phyloP scores from a whole-genome alignment of 2,797 vertebrate genomes.

The Emys orbicularis region DNA sequence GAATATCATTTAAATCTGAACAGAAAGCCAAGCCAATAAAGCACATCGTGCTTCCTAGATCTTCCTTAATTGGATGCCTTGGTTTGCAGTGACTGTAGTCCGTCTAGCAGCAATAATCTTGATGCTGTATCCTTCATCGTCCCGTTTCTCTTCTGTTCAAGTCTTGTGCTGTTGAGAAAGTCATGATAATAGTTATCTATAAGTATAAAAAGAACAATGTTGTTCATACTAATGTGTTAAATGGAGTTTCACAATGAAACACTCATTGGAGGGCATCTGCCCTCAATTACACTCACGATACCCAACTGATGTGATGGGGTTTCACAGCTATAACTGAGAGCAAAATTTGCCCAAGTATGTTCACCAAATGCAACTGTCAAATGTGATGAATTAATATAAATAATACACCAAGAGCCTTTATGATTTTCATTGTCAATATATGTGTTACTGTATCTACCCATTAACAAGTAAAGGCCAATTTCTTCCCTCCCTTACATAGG shows the following conservation, averaged over 20 bases:
- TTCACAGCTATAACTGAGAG: neutral
- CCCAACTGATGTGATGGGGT: neutral
- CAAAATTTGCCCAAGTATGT: neutral
- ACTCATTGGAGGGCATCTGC: neutral
- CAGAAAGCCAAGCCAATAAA: neutral
- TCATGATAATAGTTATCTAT: neutral
- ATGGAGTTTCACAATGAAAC: neutral
- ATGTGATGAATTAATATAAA: neutral
- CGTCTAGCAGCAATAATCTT: neutral
- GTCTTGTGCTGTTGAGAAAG: neutral
- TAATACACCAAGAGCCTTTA: neutral
- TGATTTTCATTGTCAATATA: neutral
- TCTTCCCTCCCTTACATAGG: neutral
- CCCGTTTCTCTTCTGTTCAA: neutral
- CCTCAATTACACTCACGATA: neutral
- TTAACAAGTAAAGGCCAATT: neutral
- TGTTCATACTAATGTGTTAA: neutral
- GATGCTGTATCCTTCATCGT: neutral
- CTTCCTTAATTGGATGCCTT: neutral
- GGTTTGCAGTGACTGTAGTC: neutral
- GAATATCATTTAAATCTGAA: neutral
- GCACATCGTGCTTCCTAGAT: neutral
- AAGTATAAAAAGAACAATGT: neutral
- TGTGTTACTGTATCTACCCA: neutral
- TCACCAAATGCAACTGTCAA: neutral